Evolutionary conservation across 53 echinoderm and acorn worm species (phyloP).

Genomic region (Temnopleurus reevesii): DNA sequence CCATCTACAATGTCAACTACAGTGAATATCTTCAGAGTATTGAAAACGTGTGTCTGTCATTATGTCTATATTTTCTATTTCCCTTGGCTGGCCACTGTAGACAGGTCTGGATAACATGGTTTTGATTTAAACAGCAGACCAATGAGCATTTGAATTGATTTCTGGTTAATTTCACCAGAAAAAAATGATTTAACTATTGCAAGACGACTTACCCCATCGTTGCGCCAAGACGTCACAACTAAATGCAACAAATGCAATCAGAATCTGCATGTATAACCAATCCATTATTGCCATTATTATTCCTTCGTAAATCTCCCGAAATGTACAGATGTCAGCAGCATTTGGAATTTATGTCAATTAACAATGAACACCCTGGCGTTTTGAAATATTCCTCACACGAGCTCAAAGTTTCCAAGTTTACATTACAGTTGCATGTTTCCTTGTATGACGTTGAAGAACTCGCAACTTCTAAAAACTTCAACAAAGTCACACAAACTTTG

Average conservation of each 20-base stretch:
- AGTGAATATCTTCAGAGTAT: too few relatives aligned
- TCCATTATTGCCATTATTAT: slow-evolving; percentile 18
- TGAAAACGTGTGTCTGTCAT: too few relatives aligned
- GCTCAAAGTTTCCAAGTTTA: background rate
- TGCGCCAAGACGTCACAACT: slow-evolving; percentile 7
- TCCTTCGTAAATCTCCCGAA: slow-evolving; percentile 41
- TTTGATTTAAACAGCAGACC: too few relatives aligned
- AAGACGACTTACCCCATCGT: slow-evolving; percentile 33
- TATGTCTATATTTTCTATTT: too few relatives aligned
- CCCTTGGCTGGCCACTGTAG: too few relatives aligned
- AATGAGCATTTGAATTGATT: too few relatives aligned
- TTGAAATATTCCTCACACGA: background rate
- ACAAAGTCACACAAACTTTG: background rate
- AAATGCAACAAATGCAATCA: background rate
- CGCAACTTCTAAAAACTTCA: too few relatives aligned
- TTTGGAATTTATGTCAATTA: background rate
- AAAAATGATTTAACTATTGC: too few relatives aligned
- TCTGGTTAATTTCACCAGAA: too few relatives aligned
- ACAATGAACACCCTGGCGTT: background rate
- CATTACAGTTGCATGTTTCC: too few relatives aligned
- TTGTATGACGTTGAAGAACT: background rate
- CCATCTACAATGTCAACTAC: too few relatives aligned
- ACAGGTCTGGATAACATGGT: too few relatives aligned
- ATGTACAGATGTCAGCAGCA: background rate
- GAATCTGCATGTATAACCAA: background rate